Evolutionary conservation across 2,888 invertebrate species (phyloP).

Genomic region (Gandaritis pyraliata): DNA sequence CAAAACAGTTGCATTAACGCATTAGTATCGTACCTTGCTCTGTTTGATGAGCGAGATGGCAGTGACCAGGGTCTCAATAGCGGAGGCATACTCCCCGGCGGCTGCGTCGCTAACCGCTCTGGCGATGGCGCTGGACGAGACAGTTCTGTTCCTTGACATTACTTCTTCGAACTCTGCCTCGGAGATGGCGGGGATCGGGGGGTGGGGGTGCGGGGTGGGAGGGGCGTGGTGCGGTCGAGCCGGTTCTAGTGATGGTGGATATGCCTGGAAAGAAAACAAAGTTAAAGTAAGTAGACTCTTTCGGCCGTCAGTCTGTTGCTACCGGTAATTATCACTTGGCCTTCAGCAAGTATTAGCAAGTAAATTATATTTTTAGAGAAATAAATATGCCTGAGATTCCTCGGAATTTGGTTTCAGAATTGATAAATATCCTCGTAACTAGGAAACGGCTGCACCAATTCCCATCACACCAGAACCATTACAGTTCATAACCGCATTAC

Average conservation of each 20-base stretch:
- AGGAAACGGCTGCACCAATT: no score
- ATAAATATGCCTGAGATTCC: no score
- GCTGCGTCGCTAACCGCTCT: slow-evolving; percentile 99
- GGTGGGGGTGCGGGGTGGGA: slow-evolving; percentile 48
- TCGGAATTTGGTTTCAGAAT: no score
- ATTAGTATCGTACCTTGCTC: slow-evolving; percentile 91
- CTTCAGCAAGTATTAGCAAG: no score
- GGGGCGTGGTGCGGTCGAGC: slow-evolving; percentile 51
- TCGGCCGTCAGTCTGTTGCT: no score
- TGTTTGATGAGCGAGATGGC: slow-evolving; percentile 99
- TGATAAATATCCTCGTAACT: no score
- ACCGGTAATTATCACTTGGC: no score
- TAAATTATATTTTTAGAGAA: no score
- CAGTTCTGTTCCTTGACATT: slow-evolving; percentile 98
- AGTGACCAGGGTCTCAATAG: slow-evolving; percentile 99
- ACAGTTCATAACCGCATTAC: no score
- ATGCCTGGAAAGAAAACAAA: slow-evolving; percentile 45
- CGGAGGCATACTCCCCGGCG: slow-evolving; percentile 98
- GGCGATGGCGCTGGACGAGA: slow-evolving; percentile 98
- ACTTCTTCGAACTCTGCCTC: slow-evolving; percentile 98
- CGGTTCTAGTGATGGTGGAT: slow-evolving; percentile 50
- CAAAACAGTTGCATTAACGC: no score
- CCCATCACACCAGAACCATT: no score
- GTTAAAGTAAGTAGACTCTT: no score
- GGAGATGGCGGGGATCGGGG: slow-evolving; percentile 81